Conservation (phyloP, 1,140 invertebrate species). For the Pseudomyrmex flavicornis region DNA sequence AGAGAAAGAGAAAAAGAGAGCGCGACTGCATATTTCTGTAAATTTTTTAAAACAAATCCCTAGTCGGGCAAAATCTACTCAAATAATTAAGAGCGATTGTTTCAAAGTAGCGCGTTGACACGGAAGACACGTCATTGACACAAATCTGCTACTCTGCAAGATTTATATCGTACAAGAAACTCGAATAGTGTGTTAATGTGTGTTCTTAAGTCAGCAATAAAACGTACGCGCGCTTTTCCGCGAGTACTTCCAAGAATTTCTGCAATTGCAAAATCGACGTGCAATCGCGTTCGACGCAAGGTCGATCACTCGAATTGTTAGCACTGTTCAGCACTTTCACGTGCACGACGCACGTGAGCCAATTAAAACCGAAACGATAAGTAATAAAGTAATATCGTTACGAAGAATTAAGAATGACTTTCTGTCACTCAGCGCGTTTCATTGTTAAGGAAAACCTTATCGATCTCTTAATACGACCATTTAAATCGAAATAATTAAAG, state of each 20-base stretch:
- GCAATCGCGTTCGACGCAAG: slow-evolving; percentile 7
- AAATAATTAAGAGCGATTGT: neutral
- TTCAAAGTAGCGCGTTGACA: too few species aligned
- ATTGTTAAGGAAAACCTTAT: slow-evolving; percentile 12
- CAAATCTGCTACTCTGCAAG: too few species aligned
- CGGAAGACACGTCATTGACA: too few species aligned
- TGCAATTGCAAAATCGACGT: slow-evolving; percentile 5
- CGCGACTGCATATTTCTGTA: too few species aligned
- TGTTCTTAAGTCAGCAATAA: slow-evolving; percentile 21
- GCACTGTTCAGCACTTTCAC: slow-evolving; percentile 3
- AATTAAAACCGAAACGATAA: slow-evolving; percentile 7
- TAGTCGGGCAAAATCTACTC: neutral
- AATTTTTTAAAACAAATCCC: neutral
- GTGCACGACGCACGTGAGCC: neutral
- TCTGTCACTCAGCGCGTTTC: neutral
- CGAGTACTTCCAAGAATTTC: neutral
- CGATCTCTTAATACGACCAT: neutral
- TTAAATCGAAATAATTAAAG: slow-evolving; percentile 6
- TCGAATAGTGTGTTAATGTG: neutral
- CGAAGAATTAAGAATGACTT: slow-evolving; percentile 6
- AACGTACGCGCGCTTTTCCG: neutral
- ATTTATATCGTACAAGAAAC: neutral
- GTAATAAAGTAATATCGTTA: neutral
- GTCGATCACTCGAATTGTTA: slow-evolving; percentile 21
- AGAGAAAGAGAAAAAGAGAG: too few species aligned